Conservation (phyloP, 2,797 vertebrate genomes). For the Sebastes variabilis region DNA sequence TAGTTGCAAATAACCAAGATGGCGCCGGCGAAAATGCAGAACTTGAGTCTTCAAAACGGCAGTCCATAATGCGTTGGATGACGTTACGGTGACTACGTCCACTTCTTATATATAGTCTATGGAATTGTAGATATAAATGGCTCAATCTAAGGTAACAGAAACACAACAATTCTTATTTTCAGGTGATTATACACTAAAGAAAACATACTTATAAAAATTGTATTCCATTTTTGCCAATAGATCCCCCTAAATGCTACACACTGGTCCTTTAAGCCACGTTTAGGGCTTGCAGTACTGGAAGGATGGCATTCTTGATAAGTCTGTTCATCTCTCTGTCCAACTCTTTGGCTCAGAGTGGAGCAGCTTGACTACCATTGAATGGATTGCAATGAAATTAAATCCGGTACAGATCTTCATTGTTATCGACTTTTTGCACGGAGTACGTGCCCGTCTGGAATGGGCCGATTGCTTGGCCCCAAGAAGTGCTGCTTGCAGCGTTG, state of each 20-base stretch:
- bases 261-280: neutral
- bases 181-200: neutral
- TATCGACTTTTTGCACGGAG: neutral
- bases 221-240: neutral
- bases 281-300: neutral
- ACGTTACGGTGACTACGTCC: too few relatives aligned
- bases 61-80: too few relatives aligned
- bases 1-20: too few relatives aligned
- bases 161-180: neutral
- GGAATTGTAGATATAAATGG: too few relatives aligned
- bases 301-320: neutral
- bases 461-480: too few relatives aligned
- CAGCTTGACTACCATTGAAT: neutral
- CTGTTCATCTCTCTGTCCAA: neutral
- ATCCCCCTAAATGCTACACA: neutral
- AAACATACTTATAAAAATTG: neutral
- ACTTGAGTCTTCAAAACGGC: too few relatives aligned
- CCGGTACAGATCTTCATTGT: neutral
- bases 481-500: too few relatives aligned
- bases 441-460: too few relatives aligned
- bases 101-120: too few relatives aligned
- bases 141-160: neutral
- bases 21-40: too few relatives aligned
- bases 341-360: neutral
- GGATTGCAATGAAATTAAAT: neutral